phyloP scores from a whole-genome alignment of 2,888 invertebrate genomes.

The Microctonus brassicae region DNA sequence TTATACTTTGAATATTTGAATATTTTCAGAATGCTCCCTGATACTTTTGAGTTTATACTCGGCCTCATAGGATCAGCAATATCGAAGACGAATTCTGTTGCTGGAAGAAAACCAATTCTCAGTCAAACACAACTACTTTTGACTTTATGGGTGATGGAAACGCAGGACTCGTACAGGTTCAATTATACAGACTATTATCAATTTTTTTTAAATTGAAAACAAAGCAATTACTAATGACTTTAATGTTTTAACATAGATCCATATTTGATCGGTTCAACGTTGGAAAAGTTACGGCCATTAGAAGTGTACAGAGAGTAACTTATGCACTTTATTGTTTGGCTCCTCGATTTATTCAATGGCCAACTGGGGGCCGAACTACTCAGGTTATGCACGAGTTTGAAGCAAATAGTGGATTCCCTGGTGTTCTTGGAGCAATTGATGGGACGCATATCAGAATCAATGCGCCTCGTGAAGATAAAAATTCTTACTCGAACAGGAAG shows the following conservation, averaged over 20 bases:
- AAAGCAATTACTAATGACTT: too few species aligned
- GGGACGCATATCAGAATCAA: constrained; percentile 42
- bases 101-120: too few species aligned
- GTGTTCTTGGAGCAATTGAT: constrained; percentile 43
- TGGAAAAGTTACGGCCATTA: constrained; percentile 43
- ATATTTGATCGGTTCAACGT: constrained; percentile 46
- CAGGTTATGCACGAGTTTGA: constrained; percentile 16
- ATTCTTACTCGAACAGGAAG: constrained; percentile 41
- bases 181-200: too few species aligned
- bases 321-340: constrained; percentile 35
- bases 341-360: constrained; percentile 46
- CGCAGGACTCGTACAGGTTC: too few species aligned
- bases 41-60: constrained; percentile 2
- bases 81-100: too few species aligned
- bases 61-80: not conserved
- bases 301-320: constrained; percentile 42
- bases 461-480: constrained; percentile 23
- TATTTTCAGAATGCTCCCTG: constrained; percentile 10
- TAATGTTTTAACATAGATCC: constrained; percentile 35
- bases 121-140: too few species aligned
- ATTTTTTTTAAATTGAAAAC: too few species aligned
- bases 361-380: constrained; percentile 28
- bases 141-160: not conserved
- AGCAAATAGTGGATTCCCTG: constrained; percentile 7
- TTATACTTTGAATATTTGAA: not conserved